Conservation (phyloP, 2,888 invertebrate genomes). For the Ennomos fuscantarius region DNA sequence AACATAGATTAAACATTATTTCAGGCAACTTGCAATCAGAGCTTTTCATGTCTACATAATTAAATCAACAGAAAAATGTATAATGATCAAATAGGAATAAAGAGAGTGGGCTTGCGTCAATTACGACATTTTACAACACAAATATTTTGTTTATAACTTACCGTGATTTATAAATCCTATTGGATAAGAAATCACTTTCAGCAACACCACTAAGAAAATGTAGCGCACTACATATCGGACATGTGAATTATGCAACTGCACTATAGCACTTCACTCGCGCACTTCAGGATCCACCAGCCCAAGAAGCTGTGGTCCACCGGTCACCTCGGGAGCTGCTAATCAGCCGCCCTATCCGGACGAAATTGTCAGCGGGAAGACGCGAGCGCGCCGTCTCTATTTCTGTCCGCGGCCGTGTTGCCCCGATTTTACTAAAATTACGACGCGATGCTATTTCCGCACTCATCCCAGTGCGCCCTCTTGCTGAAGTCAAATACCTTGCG, state of each 20-base stretch:
- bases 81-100: too few species aligned
- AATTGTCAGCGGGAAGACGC: slow-evolving; percentile 80
- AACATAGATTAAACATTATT: neutral
- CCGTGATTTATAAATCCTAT: slow-evolving; percentile 29
- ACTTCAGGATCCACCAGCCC: slow-evolving; percentile 22
- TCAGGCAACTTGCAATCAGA: too few species aligned
- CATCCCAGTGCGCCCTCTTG: slow-evolving; percentile 68
- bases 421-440: slow-evolving; percentile 84
- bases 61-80: too few species aligned
- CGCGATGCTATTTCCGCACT: slow-evolving; percentile 83
- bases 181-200: slow-evolving; percentile 37
- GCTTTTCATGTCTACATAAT: too few species aligned
- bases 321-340: slow-evolving; percentile 62
- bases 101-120: too few species aligned
- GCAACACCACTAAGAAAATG: slow-evolving; percentile 43
- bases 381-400: slow-evolving; percentile 79
- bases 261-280: slow-evolving; percentile 60
- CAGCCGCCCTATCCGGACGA: slow-evolving; percentile 80
- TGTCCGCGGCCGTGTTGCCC: slow-evolving; percentile 83
- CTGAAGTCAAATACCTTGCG: slow-evolving; percentile 67
- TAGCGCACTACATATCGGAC: slow-evolving; percentile 48
- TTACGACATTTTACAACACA: too few species aligned
- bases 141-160: slow-evolving; percentile 14
- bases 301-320: slow-evolving; percentile 29
- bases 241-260: slow-evolving; percentile 61